These are phyloP conservation scores for Callorhinus ursinus DNA, from an alignment of 2,113 vertebrate genomes.

Conservation along the genomic window DNA sequence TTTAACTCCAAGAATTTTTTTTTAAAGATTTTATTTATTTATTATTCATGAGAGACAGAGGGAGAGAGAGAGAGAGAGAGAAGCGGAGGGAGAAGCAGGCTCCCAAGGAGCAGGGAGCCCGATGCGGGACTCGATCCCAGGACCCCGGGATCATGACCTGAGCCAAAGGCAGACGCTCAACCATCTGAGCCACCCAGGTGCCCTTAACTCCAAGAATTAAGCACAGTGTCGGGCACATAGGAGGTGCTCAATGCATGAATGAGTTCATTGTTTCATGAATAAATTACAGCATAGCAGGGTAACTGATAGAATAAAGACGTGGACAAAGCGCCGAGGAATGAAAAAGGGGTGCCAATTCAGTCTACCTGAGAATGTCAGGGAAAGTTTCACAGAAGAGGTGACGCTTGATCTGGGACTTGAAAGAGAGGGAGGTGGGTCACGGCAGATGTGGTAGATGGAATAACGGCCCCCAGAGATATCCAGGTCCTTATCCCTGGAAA, in stretches of 20 bases:
- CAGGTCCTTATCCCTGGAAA: neutral
- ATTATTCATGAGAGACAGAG: too few species aligned
- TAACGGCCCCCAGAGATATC: neutral
- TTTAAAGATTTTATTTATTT: too few species aligned
- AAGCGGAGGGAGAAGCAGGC: too few species aligned
- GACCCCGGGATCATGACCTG: too few species aligned
- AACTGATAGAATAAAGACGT: neutral
- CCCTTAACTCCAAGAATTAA: neutral
- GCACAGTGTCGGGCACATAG: neutral
- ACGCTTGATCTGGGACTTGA: neutral
- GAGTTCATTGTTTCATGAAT: neutral
- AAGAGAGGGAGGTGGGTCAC: neutral
- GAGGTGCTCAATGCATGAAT: neutral
- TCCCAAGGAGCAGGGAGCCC: too few species aligned
- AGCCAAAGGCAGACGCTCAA: too few species aligned
- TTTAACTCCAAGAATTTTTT: neutral
- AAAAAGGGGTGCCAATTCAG: neutral
- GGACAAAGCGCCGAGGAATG: neutral
- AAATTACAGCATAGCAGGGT: neutral
- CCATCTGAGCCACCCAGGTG: too few species aligned
- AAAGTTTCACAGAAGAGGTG: neutral
- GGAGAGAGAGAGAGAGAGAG: too few species aligned
- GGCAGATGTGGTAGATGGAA: neutral
- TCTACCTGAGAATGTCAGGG: neutral
- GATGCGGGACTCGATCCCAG: too few species aligned